Conservation (phyloP, 2,797 vertebrate species). For the Myripristis jacobus region DNA sequence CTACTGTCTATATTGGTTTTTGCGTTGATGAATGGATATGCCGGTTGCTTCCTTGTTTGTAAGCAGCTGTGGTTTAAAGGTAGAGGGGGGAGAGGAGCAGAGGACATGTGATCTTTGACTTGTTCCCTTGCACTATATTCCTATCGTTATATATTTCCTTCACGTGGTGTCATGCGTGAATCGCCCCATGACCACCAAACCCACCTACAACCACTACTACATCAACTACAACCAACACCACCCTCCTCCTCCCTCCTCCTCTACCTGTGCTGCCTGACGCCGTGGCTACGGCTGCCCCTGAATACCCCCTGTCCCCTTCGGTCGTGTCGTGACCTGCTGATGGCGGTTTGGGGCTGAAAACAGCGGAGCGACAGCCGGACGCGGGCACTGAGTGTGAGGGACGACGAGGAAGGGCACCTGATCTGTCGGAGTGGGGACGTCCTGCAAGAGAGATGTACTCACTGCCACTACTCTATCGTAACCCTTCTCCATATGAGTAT, state of each 20-base stretch:
- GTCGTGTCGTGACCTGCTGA: constrained; percentile 82
- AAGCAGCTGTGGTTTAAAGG: constrained; percentile 84
- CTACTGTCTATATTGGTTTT: constrained; percentile 73
- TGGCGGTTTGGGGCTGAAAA: constrained; percentile 83
- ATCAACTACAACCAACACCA: constrained; percentile 75
- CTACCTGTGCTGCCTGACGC: constrained; percentile 81
- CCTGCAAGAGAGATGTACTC: constrained; percentile 99
- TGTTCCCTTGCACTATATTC: constrained; percentile 98
- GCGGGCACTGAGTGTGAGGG: constrained; percentile 98
- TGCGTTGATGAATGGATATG: constrained; percentile 84
- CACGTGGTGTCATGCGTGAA: constrained; percentile 92
- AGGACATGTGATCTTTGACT: constrained; percentile 92
- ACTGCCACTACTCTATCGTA: constrained; percentile 95
- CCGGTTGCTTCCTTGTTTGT: constrained; percentile 85
- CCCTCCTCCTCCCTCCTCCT: constrained; percentile 82
- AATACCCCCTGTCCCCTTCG: constrained; percentile 78
- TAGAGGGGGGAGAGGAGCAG: constrained; percentile 82
- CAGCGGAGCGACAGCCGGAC: constrained; percentile 94
- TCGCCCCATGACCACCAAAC: constrained; percentile 90
- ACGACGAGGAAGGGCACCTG: constrained; percentile 99
- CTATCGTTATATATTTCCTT: constrained; percentile 98
- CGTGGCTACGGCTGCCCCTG: constrained; percentile 79
- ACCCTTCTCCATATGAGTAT: constrained; percentile 89
- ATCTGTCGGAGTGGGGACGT: constrained; percentile 99
- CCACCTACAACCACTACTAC: constrained; percentile 85